Conservation (phyloP, 2,113 vertebrate species). For the human region DNA sequence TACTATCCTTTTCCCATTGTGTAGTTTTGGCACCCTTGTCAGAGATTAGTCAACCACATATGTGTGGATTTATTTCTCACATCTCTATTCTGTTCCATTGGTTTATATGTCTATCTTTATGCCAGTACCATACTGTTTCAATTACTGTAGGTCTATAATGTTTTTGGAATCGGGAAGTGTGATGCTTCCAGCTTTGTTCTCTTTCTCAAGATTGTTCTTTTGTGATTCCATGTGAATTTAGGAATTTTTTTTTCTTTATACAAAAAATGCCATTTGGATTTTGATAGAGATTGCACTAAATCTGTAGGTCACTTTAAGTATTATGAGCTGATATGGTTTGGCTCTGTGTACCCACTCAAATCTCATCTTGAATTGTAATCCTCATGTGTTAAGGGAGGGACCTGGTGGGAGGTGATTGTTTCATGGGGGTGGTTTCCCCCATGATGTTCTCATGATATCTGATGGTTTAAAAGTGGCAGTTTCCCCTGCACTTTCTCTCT, state of each 20-base stretch:
- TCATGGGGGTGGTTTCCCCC: too few species aligned
- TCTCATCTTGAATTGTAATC: too few species aligned
- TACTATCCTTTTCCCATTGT: background rate
- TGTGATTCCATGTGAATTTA: background rate
- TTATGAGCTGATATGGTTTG: too few species aligned
- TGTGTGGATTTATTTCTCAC: background rate
- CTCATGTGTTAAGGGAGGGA: too few species aligned
- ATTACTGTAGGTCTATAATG: background rate
- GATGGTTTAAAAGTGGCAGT: too few species aligned
- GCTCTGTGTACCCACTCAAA: too few species aligned
- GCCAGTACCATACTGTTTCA: background rate
- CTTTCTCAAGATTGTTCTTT: background rate
- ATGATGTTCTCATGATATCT: too few species aligned
- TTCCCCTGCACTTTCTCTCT: too few species aligned
- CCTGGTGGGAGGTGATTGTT: too few species aligned
- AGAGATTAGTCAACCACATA: background rate
- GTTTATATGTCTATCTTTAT: background rate
- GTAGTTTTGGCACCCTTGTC: background rate
- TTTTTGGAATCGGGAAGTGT: background rate
- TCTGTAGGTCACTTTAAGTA: background rate
- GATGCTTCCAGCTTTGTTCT: background rate
- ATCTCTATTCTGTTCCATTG: background rate
- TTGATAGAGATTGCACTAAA: background rate
- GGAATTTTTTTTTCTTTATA: background rate
- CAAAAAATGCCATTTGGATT: background rate